Conservation (phyloP, 2,888 invertebrate species). For the Actias luna region DNA sequence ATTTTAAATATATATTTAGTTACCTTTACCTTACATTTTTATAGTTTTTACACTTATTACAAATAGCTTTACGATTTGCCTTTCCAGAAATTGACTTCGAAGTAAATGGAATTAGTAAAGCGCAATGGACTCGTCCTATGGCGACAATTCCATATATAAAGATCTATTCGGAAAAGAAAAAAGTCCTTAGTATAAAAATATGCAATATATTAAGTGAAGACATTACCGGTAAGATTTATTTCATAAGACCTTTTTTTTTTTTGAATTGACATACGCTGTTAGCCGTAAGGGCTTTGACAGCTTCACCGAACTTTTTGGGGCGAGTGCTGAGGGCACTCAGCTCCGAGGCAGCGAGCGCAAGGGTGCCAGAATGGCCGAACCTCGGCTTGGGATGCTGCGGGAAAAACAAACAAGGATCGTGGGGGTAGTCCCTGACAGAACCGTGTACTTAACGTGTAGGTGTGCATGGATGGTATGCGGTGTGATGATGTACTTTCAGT, state of each 20-base stretch:
- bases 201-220: conserved; percentile 49
- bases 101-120: conserved; percentile 58
- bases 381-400: no score
- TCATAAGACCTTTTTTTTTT: background rate
- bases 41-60: no score
- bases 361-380: no score
- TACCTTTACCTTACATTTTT: background rate
- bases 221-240: conserved; percentile 35
- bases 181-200: conserved; percentile 49
- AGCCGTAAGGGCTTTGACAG: background rate
- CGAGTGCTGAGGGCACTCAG: no score
- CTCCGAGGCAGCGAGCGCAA: no score
- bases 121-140: conserved; percentile 61
- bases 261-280: background rate
- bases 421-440: no score
- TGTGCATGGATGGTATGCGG: no score
- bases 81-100: conserved; percentile 43
- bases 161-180: conserved; percentile 61
- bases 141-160: conserved; percentile 66
- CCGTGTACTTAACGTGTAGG: no score
- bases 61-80: no score
- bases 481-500: no score
- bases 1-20: background rate
- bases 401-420: no score
- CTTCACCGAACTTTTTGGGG: no score